A percentile compares a stretch with the other conserved stretches of the same genome.
Evolutionary conservation across 2,113 vertebrate species (phyloP).

Genomic region (Patagioenas fasciata): DNA sequence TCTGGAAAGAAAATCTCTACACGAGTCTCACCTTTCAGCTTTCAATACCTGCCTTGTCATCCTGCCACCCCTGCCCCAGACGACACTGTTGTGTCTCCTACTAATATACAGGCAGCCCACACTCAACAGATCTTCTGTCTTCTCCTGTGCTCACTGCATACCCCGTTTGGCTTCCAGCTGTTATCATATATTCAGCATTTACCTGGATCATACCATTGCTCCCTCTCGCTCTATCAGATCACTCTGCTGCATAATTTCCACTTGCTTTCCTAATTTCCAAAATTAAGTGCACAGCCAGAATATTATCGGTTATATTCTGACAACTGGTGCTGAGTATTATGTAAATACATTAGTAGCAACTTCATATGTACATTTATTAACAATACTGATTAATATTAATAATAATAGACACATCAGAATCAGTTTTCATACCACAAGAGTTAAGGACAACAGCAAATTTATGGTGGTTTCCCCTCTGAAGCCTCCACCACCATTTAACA

Average conservation of each 20-base stretch:
- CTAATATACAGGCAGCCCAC: background rate
- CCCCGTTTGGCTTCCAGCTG: background rate
- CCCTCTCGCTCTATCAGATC: background rate
- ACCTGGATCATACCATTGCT: background rate
- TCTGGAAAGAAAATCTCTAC: background rate
- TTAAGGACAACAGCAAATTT: fast-evolving
- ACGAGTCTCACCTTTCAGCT: background rate
- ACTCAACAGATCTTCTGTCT: background rate
- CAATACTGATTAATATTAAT: too few relatives aligned
- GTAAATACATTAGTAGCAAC: background rate
- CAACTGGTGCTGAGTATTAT: background rate
- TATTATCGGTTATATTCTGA: background rate
- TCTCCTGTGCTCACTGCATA: background rate
- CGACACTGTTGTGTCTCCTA: background rate
- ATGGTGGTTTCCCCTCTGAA: background rate
- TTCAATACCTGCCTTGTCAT: background rate
- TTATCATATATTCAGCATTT: background rate
- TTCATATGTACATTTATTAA: background rate
- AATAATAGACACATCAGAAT: background rate
- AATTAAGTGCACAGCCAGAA: background rate
- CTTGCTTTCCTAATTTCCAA: background rate
- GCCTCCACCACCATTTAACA: background rate
- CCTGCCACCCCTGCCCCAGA: background rate
- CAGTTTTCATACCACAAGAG: background rate
- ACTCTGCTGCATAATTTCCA: background rate